Conservation (phyloP, 2,113 vertebrate species). For the Aviceda subcristata region DNA sequence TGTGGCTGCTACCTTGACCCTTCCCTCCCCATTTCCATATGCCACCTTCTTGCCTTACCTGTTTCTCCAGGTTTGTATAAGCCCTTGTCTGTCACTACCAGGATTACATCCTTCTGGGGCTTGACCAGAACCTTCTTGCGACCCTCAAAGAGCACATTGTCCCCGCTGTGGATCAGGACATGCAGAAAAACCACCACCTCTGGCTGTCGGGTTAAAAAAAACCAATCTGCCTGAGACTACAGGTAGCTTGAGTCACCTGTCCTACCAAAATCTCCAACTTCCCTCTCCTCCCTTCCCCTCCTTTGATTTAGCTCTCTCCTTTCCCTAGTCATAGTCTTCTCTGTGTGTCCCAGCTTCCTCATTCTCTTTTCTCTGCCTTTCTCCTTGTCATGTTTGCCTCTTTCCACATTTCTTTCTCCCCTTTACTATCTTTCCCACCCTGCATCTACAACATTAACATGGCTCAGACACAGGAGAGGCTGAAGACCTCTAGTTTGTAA, state of each 20-base stretch:
- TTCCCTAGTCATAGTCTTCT: neutral
- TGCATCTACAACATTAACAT: neutral
- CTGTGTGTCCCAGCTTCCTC: neutral
- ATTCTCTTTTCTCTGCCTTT: neutral
- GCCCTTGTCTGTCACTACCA: slow-evolving; percentile 64
- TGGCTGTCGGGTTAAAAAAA: neutral
- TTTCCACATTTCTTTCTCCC: neutral
- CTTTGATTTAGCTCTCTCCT: neutral
- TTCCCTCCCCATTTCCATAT: neutral
- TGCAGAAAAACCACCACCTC: neutral
- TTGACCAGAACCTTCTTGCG: slow-evolving; percentile 55
- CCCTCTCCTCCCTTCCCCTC: neutral
- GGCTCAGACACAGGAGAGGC: neutral
- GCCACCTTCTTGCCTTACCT: neutral
- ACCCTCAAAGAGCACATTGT: slow-evolving; percentile 24
- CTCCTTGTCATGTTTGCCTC: neutral
- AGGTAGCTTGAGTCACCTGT: neutral
- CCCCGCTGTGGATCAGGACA: neutral
- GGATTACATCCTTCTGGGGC: neutral
- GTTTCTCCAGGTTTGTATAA: slow-evolving; percentile 58
- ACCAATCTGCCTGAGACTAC: neutral
- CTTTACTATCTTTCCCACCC: neutral
- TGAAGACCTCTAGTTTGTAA: neutral
- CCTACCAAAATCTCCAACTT: neutral
- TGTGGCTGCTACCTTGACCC: neutral